These are phyloP conservation scores for Perodicticus potto DNA, from an alignment of 2,797 vertebrate genomes.

Conservation along the genomic window DNA sequence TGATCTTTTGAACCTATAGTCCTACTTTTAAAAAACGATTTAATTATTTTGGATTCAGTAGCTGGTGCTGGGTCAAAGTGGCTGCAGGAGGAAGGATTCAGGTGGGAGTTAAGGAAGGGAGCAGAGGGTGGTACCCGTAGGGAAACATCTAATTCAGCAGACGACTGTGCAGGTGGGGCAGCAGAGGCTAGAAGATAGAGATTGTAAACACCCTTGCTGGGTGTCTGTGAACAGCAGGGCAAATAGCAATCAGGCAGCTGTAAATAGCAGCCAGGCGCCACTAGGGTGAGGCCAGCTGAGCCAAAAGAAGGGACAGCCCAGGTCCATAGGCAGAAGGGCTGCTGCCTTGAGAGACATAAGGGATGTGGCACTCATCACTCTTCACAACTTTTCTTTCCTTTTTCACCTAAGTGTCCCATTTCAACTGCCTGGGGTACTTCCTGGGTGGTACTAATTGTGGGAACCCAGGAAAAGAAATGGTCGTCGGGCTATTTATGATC, in stretches of 20 bases:
- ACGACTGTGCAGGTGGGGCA: background rate
- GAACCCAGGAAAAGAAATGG: background rate
- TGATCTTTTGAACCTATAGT: constrained; percentile 25
- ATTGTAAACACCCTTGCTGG: background rate
- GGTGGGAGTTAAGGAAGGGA: background rate
- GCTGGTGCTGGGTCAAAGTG: background rate
- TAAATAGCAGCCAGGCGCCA: background rate
- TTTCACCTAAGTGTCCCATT: too few relatives aligned
- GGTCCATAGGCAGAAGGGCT: background rate
- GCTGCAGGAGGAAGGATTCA: background rate
- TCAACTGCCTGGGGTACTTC: background rate
- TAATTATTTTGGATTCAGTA: background rate
- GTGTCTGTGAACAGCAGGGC: background rate
- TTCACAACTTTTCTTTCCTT: background rate
- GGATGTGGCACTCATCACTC: background rate
- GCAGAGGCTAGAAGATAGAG: background rate
- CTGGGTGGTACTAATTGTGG: background rate
- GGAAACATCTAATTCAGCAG: background rate
- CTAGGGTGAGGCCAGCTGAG: background rate
- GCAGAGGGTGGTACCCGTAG: background rate
- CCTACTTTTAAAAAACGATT: constrained; percentile 10
- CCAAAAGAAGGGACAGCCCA: background rate
- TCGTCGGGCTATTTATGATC: background rate
- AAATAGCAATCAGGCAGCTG: background rate
- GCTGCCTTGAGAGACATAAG: background rate